Percentiles rank a stretch among this genome's conserved stretches.
Conservation (phyloP, 92 coral and sea anemone genomes). For the Micromussa lordhowensis region DNA sequence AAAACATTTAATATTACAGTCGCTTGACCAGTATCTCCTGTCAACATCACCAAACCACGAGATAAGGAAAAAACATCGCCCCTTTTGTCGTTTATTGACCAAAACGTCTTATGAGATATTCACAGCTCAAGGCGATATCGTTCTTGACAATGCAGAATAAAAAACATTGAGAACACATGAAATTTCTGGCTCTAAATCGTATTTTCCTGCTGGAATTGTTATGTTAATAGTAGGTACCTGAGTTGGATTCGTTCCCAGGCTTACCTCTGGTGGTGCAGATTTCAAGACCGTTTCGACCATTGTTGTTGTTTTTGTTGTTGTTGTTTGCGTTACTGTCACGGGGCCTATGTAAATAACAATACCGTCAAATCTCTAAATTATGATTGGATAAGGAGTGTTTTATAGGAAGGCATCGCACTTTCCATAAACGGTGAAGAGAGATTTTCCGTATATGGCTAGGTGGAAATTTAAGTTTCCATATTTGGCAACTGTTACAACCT, state of each 20-base stretch:
- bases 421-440: background rate
- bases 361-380: background rate
- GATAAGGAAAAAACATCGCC: background rate
- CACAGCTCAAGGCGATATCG: background rate
- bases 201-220: no score
- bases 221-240: background rate
- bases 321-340: background rate
- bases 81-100: background rate
- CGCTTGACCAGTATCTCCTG: background rate
- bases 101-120: background rate
- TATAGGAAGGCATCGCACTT: background rate
- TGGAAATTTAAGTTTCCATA: background rate
- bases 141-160: background rate
- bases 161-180: no score
- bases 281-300: background rate
- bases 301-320: background rate
- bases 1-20: no score
- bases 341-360: background rate
- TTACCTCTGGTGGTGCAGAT: background rate
- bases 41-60: background rate
- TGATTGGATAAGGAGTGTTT: background rate
- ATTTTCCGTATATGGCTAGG: no score
- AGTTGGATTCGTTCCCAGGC: background rate
- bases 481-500: background rate
- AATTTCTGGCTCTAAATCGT: background rate